These are phyloP conservation scores for Drosophila gunungcola DNA, from an alignment of 1,140 invertebrate genomes.

Conservation along the genomic window DNA sequence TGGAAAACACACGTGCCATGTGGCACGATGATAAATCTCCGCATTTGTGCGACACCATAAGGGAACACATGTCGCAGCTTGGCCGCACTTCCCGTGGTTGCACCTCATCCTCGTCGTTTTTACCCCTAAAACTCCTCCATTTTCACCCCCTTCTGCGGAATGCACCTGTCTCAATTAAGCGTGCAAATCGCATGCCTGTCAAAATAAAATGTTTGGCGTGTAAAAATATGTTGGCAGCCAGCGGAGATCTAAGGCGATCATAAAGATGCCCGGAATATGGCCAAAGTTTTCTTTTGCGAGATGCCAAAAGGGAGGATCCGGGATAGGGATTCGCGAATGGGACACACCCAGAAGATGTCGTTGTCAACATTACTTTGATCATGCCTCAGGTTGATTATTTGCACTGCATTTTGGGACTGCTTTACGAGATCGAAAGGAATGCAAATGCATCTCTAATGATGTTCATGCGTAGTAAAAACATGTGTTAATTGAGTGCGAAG, in stretches of 20 bases:
- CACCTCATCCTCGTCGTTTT: not conserved
- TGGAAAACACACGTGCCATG: constrained; percentile 46
- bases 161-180: constrained; percentile 82
- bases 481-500: constrained; percentile 28
- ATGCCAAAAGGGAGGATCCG: constrained; percentile 1
- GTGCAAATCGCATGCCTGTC: constrained; percentile 80
- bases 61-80: constrained; percentile 70
- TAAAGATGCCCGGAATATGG: constrained; percentile 37
- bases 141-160: not conserved
- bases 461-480: constrained; percentile 27
- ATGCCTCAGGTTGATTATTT: constrained; percentile 69
- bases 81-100: constrained; percentile 50
- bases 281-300: constrained; percentile 6
- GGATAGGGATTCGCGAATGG: not conserved
- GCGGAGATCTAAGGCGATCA: constrained; percentile 62
- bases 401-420: constrained; percentile 23
- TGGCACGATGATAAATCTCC: constrained; percentile 76
- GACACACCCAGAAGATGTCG: constrained; percentile 38
- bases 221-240: constrained; percentile 47
- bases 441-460: constrained; percentile 7
- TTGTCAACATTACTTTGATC: constrained; percentile 61
- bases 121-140: not conserved
- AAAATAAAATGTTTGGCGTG: constrained; percentile 73
- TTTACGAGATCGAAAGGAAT: constrained; percentile 1
- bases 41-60: constrained; percentile 69